These are phyloP conservation scores for Caligus rogercresseyi DNA, from an alignment of 1,140 invertebrate species.

Conservation along the genomic window DNA sequence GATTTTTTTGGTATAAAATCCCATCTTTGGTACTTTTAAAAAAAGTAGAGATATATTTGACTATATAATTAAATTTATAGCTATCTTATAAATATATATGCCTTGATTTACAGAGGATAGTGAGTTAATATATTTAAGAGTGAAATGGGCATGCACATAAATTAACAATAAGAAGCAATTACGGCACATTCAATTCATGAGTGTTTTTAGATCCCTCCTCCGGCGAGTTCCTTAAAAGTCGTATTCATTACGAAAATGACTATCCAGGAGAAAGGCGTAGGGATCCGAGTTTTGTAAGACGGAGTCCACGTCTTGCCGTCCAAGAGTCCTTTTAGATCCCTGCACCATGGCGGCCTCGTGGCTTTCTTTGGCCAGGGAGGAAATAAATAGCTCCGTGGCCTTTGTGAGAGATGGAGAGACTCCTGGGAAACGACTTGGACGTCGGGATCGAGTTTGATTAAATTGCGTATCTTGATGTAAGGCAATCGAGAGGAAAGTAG, in stretches of 20 bases:
- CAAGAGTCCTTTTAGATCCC: neutral
- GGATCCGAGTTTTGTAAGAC: neutral
- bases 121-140: too few species aligned
- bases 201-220: too few species aligned
- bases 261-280: neutral
- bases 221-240: too few species aligned
- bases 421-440: neutral
- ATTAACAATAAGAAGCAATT: too few species aligned
- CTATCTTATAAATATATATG: too few species aligned
- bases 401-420: neutral
- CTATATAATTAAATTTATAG: too few species aligned
- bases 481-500: neutral
- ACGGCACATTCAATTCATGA: too few species aligned
- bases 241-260: neutral
- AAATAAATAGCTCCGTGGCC: neutral
- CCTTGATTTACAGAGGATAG: too few species aligned
- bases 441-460: neutral
- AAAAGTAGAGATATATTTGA: too few species aligned
- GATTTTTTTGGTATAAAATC: too few species aligned
- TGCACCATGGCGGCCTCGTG: neutral
- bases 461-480: neutral
- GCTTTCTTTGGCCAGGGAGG: neutral
- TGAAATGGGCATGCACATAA: too few species aligned
- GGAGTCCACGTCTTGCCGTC: neutral
- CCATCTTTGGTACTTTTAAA: too few species aligned